A percentile compares a stretch with the other conserved stretches of the same genome.
Conservation (phyloP, 2,797 vertebrate genomes). For the Danio aesculapii region DNA sequence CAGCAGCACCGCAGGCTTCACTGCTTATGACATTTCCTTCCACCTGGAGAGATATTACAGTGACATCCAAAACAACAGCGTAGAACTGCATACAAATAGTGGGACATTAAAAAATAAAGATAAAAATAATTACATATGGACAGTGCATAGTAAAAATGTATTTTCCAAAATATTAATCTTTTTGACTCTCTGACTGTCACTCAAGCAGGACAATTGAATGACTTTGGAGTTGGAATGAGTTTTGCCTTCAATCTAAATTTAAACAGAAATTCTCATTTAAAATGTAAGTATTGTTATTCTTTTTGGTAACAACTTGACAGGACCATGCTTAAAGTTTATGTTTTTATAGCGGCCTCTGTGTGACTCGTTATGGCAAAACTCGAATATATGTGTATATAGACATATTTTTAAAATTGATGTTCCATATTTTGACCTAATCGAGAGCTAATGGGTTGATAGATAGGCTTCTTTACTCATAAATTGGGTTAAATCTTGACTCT, state of each 20-base stretch:
- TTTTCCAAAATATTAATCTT: background rate
- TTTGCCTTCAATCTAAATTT: slow-evolving; percentile 24
- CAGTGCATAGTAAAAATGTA: background rate
- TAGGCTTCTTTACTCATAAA: slow-evolving; percentile 13
- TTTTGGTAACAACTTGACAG: slow-evolving; percentile 8
- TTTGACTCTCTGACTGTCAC: background rate
- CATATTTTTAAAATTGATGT: slow-evolving; percentile 13
- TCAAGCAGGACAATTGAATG: background rate
- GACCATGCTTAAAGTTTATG: background rate
- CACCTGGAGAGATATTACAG: slow-evolving; percentile 67
- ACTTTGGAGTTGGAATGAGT: background rate
- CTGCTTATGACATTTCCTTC: slow-evolving; percentile 55
- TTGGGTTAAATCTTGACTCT: slow-evolving; percentile 31
- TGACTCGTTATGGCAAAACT: background rate
- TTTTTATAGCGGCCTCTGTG: background rate
- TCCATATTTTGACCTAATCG: slow-evolving; percentile 25
- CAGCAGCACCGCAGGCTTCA: slow-evolving; percentile 63
- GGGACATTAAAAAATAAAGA: slow-evolving; percentile 48
- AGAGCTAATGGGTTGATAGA: slow-evolving; percentile 33
- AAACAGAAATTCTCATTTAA: background rate
- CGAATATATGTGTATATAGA: slow-evolving; percentile 17
- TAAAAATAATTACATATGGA: background rate
- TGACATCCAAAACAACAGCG: slow-evolving; percentile 64
- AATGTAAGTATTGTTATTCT: slow-evolving; percentile 11
- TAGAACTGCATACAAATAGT: slow-evolving; percentile 62